These are phyloP conservation scores for Chunga burmeisteri DNA, from an alignment of 2,113 vertebrate genomes.

Conservation along the genomic window DNA sequence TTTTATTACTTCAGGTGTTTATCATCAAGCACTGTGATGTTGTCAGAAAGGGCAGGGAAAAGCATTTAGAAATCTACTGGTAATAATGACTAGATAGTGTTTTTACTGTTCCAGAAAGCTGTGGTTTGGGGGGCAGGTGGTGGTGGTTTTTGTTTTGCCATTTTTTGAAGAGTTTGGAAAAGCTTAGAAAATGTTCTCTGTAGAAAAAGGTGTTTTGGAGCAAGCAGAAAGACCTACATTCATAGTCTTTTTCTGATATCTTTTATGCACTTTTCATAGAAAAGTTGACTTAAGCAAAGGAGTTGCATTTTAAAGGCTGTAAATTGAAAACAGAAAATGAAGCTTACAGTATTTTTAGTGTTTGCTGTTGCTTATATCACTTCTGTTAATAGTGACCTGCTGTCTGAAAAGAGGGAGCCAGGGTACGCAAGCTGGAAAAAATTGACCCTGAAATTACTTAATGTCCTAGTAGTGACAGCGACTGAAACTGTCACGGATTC, in stretches of 20 bases:
- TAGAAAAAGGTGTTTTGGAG: background rate
- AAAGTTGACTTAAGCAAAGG: background rate
- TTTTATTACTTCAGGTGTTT: background rate
- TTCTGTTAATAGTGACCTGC: background rate
- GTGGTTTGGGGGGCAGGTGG: background rate
- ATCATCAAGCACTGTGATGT: background rate
- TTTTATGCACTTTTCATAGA: background rate
- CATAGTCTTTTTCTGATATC: background rate
- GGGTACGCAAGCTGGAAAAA: background rate
- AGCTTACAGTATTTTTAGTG: background rate
- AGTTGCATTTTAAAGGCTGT: background rate
- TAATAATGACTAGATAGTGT: background rate
- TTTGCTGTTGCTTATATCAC: background rate
- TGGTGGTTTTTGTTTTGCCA: background rate
- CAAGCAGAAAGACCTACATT: background rate
- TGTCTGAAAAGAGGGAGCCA: background rate
- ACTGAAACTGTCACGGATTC: background rate
- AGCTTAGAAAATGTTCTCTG: background rate
- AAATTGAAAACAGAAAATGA: background rate
- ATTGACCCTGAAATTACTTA: background rate
- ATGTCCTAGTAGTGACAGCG: background rate
- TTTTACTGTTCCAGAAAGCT: background rate
- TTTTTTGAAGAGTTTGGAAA: background rate
- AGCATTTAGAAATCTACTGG: background rate
- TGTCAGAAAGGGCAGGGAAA: background rate